A percentile compares a stretch with the other conserved stretches of the same genome.
These are phyloP conservation scores for Paracentrotus lividus DNA, from an alignment of 53 echinoderm and acorn worm genomes.

Conservation along the genomic window DNA sequence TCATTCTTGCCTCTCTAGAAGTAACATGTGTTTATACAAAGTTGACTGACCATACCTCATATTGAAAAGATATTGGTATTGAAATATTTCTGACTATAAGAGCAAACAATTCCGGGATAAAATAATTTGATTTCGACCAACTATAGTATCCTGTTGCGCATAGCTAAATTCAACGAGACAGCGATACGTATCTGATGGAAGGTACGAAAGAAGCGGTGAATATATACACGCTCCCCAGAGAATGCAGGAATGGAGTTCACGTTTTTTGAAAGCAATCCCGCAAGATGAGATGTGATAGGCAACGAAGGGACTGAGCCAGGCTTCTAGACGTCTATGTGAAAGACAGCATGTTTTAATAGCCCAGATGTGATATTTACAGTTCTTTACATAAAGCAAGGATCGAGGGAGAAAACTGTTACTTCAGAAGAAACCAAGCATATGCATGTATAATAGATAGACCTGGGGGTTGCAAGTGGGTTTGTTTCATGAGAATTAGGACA, in stretches of 20 bases:
- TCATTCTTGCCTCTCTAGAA: too few species aligned
- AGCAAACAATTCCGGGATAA: neutral
- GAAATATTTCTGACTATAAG: too few species aligned
- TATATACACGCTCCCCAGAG: neutral
- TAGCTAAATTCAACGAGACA: neutral
- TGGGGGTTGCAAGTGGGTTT: neutral
- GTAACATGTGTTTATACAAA: too few species aligned
- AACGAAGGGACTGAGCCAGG: neutral
- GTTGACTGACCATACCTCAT: too few species aligned
- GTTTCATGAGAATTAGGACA: neutral
- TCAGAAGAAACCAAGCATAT: neutral
- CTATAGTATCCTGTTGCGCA: slow-evolving; percentile 3
- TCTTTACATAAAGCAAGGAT: neutral
- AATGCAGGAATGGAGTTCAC: neutral
- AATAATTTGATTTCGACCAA: neutral
- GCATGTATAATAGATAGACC: neutral
- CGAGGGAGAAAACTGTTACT: neutral
- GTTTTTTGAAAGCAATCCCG: slow-evolving; percentile 32
- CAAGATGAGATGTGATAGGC: neutral
- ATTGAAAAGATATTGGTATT: too few species aligned
- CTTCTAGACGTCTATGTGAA: neutral
- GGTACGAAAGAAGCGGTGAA: neutral
- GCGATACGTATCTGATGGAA: neutral
- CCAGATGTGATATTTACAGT: slow-evolving; percentile 52
- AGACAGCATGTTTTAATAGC: slow-evolving; percentile 51